phyloP scores from a whole-genome alignment of 1,140 invertebrate genomes.

The Teleogryllus occipitalis region DNA sequence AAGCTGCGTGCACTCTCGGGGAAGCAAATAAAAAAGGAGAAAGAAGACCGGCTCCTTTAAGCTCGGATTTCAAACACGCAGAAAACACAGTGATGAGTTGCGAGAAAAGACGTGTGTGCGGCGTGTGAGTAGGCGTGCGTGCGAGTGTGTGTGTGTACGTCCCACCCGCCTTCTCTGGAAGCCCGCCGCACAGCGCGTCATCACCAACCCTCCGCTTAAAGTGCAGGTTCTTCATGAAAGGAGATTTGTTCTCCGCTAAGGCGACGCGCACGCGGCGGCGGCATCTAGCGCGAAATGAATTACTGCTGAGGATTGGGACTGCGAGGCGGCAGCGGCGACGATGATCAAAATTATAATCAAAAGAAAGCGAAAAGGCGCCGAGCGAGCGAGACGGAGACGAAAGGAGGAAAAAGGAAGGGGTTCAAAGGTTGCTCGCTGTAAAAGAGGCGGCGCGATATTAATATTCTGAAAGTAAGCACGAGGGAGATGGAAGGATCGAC shows the following conservation, averaged over 20 bases:
- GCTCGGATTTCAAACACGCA: conserved; percentile 3
- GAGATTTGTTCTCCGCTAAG: not conserved
- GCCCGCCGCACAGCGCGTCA: not conserved
- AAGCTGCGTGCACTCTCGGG: not conserved
- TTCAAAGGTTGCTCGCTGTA: conserved; percentile 3
- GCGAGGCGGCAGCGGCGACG: no score
- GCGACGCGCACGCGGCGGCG: no score
- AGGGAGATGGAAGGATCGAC: not conserved
- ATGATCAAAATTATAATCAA: conserved; percentile 2
- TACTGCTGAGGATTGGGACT: not conserved
- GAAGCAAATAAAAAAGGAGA: not conserved
- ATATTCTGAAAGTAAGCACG: not conserved
- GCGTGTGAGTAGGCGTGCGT: not conserved
- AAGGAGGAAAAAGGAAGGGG: not conserved
- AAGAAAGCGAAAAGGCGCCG: not conserved
- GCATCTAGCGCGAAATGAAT: not conserved
- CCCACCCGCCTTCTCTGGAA: no score
- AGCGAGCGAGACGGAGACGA: not conserved
- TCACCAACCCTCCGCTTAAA: not conserved
- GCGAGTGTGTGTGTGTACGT: no score
- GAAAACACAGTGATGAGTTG: not conserved
- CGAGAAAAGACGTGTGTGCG: not conserved
- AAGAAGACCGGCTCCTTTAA: not conserved
- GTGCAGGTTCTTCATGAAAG: not conserved
- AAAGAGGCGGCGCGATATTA: not conserved